Conservation (phyloP, 23 tunicate genomes). For the Styela clava region DNA sequence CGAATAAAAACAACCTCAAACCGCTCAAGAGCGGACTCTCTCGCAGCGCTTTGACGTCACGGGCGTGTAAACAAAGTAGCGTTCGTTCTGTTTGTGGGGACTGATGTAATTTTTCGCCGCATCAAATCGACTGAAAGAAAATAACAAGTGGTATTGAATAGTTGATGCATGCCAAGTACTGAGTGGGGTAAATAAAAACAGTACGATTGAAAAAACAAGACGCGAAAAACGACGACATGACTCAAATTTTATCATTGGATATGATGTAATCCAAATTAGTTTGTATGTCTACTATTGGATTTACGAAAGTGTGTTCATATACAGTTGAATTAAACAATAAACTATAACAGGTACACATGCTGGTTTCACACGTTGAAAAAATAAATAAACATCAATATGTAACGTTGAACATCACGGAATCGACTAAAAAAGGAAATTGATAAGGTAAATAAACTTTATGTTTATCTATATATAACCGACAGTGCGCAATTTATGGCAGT, state of each 20-base stretch:
- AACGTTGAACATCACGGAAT: no score
- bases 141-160: neutral
- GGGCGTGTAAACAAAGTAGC: neutral
- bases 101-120: neutral
- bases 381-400: no score
- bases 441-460: neutral
- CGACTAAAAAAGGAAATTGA: neutral
- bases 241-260: neutral
- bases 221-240: neutral
- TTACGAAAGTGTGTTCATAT: no score
- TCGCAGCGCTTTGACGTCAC: neutral
- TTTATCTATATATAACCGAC: no score
- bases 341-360: no score
- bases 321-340: no score
- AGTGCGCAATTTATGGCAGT: no score
- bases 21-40: neutral
- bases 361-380: no score
- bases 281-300: neutral
- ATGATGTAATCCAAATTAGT: neutral
- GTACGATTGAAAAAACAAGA: neutral
- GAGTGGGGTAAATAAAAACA: neutral
- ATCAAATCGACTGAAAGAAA: neutral
- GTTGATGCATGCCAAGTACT: neutral
- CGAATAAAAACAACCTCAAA: neutral
- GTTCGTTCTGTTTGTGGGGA: neutral